phyloP scores from a whole-genome alignment of 2,113 vertebrate genomes.

The Pseudonaja textilis region DNA sequence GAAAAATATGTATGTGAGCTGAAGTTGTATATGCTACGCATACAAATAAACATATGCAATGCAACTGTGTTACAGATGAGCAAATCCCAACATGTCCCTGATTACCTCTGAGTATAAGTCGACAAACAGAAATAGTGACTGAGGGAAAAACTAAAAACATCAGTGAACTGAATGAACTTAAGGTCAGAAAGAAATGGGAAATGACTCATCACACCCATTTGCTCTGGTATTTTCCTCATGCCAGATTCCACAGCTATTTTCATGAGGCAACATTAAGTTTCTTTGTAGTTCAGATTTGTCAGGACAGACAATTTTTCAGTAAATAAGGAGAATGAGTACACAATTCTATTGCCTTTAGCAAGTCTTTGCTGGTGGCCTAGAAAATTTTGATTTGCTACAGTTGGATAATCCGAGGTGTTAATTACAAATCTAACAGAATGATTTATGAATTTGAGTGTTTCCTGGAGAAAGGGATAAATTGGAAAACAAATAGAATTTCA shows the following conservation, averaged over 20 bases:
- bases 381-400: neutral
- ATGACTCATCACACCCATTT: constrained; percentile 3
- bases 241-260: constrained; percentile 3
- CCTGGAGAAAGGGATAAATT: neutral
- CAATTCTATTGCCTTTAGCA: neutral
- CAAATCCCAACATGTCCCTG: neutral
- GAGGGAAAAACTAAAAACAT: constrained; percentile 21
- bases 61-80: neutral
- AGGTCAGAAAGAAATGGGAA: constrained; percentile 27
- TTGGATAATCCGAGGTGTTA: neutral
- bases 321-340: neutral
- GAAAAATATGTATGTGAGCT: neutral
- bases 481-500: neutral
- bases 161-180: neutral
- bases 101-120: neutral
- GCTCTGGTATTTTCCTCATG: neutral
- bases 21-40: neutral
- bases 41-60: neutral
- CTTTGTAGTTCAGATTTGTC: neutral
- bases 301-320: neutral
- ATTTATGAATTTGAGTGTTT: neutral
- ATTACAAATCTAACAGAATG: neutral
- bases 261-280: neutral
- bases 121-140: constrained; percentile 10
- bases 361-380: neutral